A percentile compares a stretch with the other conserved stretches of the same genome.
phyloP scores from a whole-genome alignment of 2,888 invertebrate species.

The Omphaloscelis lunosa region DNA sequence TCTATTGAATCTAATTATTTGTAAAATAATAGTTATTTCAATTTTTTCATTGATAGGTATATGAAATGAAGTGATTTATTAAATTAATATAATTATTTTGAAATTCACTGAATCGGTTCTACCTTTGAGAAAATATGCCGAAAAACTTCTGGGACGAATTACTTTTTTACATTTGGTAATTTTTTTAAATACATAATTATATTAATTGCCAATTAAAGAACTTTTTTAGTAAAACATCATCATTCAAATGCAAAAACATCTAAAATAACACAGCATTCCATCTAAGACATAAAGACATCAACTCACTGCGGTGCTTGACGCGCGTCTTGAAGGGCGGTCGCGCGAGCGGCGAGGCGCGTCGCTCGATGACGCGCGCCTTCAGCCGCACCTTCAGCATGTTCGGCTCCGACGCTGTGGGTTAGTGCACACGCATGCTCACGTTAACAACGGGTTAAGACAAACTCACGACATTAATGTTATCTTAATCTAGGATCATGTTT shows the following conservation, averaged over 20 bases:
- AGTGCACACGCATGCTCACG: constrained; percentile 81
- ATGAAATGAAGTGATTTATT: not conserved
- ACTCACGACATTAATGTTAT: constrained; percentile 37
- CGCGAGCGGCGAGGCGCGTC: constrained; percentile 97
- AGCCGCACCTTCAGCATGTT: constrained; percentile 98
- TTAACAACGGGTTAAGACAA: constrained; percentile 39
- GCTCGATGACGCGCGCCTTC: constrained; percentile 98
- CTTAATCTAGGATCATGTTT: not conserved
- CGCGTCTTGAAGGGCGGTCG: constrained; percentile 94
- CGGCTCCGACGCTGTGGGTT: constrained; percentile 97
- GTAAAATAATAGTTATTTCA: constrained; percentile 3
- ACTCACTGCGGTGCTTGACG: constrained; percentile 92
- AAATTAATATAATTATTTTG: too few species aligned
- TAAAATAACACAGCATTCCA: constrained; percentile 21
- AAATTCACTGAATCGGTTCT: not conserved
- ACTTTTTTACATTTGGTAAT: not conserved
- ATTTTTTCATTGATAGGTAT: not conserved
- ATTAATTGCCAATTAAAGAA: not conserved
- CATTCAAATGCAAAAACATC: constrained; percentile 36
- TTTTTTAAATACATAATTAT: not conserved
- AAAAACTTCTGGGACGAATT: not conserved
- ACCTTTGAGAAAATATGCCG: not conserved
- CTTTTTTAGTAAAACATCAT: not conserved
- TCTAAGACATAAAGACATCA: not conserved
- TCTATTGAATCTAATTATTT: constrained; percentile 23